Conservation (phyloP, 1,140 invertebrate species). For the Oncopodura yosiiana region DNA sequence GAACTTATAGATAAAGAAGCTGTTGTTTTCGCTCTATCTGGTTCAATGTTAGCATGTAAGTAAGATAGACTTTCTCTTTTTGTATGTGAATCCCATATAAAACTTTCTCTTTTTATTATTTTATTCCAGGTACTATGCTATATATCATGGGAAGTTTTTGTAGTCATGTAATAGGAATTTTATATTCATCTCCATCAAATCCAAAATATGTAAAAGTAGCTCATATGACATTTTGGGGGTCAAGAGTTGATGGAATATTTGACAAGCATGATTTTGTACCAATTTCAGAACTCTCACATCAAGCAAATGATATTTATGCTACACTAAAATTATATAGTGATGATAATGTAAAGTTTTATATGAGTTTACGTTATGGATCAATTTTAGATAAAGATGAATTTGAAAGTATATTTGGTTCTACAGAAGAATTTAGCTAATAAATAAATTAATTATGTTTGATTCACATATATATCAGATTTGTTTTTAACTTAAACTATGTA, state of each 20-base stretch:
- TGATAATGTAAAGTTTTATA: not conserved
- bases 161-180: not conserved
- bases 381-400: slow-evolving; percentile 5
- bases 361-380: slow-evolving; percentile 4
- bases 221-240: slow-evolving; percentile 15
- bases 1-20: not conserved
- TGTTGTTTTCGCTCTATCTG: not conserved
- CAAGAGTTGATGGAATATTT: not conserved
- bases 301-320: not conserved
- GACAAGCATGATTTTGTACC: slow-evolving; percentile 1
- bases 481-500: not conserved
- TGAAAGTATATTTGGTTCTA: slow-evolving; percentile 5
- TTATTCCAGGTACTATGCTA: slow-evolving; percentile 6
- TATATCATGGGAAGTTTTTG: slow-evolving; percentile 14
- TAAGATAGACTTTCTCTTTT: not conserved
- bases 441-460: too few species aligned
- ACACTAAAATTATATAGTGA: not conserved
- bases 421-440: not conserved
- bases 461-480: not conserved
- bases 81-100: not conserved
- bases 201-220: slow-evolving; percentile 2
- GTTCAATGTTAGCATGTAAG: not conserved
- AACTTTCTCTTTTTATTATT: not conserved
- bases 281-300: not conserved
- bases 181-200: not conserved